These are phyloP conservation scores for Urosaurus nigricauda DNA, from an alignment of 2,797 vertebrate genomes.

Conservation along the genomic window DNA sequence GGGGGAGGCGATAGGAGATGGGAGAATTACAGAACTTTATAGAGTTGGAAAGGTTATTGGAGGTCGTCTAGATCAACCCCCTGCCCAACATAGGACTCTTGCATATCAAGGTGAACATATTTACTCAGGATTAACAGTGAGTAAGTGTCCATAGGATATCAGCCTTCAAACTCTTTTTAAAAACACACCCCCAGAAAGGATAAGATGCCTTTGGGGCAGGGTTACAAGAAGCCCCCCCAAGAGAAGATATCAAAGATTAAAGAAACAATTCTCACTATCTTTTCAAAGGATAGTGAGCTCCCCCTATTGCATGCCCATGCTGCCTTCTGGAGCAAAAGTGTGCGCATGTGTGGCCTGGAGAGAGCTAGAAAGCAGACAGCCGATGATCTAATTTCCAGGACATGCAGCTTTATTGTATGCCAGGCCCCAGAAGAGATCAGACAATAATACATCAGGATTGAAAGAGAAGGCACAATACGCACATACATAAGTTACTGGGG, in stretches of 20 bases:
- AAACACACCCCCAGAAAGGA: neutral
- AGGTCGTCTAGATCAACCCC: neutral
- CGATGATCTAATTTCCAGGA: neutral
- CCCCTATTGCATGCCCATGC: neutral
- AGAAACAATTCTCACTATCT: neutral
- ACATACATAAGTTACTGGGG: neutral
- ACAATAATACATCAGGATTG: neutral
- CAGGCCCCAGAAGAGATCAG: neutral
- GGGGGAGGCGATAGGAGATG: too few relatives aligned
- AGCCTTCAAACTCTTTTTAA: neutral
- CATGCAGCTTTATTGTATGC: neutral
- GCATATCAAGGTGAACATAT: neutral
- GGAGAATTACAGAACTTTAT: neutral
- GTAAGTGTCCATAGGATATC: neutral
- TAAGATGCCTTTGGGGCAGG: neutral
- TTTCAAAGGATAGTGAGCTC: conserved; percentile 1
- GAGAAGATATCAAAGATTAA: neutral
- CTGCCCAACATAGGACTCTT: neutral
- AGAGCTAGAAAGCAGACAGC: neutral
- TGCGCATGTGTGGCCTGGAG: too few relatives aligned
- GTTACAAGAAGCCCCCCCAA: neutral
- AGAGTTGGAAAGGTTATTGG: neutral
- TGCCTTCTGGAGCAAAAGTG: neutral
- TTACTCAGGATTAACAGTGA: conserved; percentile 16
- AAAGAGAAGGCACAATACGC: neutral